phyloP scores from a whole-genome alignment of 2,797 vertebrate species.

The Otolemur crassicaudatus region DNA sequence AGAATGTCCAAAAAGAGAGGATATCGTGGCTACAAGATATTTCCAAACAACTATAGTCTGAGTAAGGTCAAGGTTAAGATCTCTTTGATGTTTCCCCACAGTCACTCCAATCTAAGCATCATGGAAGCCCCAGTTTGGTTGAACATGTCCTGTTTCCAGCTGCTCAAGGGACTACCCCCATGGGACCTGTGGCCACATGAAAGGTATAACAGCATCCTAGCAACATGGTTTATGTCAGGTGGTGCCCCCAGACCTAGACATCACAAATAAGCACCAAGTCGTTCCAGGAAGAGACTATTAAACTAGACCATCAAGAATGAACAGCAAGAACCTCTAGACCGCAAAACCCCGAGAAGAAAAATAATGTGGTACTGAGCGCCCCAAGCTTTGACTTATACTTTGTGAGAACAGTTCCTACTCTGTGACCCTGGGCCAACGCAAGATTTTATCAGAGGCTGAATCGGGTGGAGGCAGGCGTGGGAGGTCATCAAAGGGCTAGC shows the following conservation, averaged over 20 bases:
- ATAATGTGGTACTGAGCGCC: slow-evolving; percentile 5
- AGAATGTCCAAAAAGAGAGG: slow-evolving; percentile 7
- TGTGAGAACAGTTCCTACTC: slow-evolving; percentile 53
- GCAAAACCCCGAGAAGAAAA: slow-evolving; percentile 23
- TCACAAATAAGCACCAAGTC: slow-evolving; percentile 5
- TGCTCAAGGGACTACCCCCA: background rate
- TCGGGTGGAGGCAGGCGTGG: background rate
- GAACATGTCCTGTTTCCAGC: slow-evolving; percentile 27
- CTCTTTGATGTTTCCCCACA: slow-evolving; percentile 5
- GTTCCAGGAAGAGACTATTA: background rate
- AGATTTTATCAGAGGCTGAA: slow-evolving; percentile 64
- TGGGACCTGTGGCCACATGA: background rate
- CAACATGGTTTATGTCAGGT: background rate
- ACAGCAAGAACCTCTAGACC: slow-evolving; percentile 2
- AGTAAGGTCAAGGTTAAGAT: background rate
- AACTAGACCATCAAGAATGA: background rate
- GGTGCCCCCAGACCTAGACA: background rate
- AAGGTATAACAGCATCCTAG: slow-evolving; percentile 24
- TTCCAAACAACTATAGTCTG: background rate
- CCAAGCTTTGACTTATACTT: slow-evolving; percentile 48
- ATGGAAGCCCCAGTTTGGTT: background rate
- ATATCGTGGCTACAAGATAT: background rate
- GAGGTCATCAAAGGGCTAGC: slow-evolving; percentile 50
- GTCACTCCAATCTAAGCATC: background rate
- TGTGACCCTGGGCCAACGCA: background rate